Conservation (phyloP, 2,113 vertebrate genomes). For the Oreotrochilus melanogaster region DNA sequence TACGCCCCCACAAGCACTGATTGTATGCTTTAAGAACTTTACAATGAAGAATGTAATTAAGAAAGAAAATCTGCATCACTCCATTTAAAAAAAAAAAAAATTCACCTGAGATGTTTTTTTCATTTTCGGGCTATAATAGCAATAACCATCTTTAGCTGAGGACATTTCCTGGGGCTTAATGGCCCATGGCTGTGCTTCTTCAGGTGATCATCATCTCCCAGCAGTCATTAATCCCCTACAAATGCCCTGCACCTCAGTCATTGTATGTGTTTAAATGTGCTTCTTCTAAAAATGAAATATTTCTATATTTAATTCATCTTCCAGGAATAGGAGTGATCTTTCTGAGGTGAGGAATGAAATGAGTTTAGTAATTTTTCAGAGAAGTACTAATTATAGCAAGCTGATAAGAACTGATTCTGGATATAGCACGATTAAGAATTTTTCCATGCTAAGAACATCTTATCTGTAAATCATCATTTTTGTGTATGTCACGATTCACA, state of each 20-base stretch:
- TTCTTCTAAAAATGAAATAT: constrained; percentile 38
- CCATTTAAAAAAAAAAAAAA: background rate
- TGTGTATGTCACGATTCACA: background rate
- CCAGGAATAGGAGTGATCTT: constrained; percentile 30
- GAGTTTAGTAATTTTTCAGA: constrained; percentile 20
- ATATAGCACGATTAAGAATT: background rate
- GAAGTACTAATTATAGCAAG: constrained; percentile 15
- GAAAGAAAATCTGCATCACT: background rate
- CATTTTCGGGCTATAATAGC: constrained; percentile 1
- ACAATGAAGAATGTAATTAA: constrained; percentile 18
- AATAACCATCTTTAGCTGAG: constrained; percentile 45
- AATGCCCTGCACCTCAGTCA: constrained; percentile 3
- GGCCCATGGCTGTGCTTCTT: constrained; percentile 32
- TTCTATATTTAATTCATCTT: constrained; percentile 64
- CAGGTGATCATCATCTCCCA: constrained; percentile 47
- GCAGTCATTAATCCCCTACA: constrained; percentile 52
- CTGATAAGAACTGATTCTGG: background rate
- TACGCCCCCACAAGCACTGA: background rate
- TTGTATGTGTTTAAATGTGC: constrained; percentile 38
- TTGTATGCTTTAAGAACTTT: constrained; percentile 18
- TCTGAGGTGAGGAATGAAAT: background rate
- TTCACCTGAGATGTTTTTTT: background rate
- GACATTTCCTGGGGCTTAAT: constrained; percentile 59
- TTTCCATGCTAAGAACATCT: background rate
- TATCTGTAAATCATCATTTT: background rate